phyloP scores from a whole-genome alignment of 2,113 vertebrate genomes.

The Pseudorasbora parva region DNA sequence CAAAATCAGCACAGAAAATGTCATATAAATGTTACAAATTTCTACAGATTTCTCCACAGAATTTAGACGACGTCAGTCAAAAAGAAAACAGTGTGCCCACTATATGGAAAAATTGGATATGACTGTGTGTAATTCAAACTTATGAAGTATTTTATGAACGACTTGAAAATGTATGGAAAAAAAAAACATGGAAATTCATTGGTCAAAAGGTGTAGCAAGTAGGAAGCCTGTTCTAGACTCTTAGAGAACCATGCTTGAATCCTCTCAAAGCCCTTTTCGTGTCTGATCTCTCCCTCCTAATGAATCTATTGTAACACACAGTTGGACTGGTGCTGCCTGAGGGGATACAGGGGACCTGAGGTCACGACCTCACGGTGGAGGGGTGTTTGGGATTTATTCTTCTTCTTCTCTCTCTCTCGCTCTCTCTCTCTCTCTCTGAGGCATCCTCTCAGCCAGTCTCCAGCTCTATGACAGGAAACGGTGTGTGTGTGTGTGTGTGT shows the following conservation, averaged over 20 bases:
- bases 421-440: conserved; percentile 30
- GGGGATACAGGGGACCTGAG: conserved; percentile 16
- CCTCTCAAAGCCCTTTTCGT: conserved; percentile 4
- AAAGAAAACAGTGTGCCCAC: neutral
- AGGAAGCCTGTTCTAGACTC: neutral
- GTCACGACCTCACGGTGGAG: conserved; percentile 30
- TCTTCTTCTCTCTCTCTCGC: neutral
- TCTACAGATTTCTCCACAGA: neutral
- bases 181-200: neutral
- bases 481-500: conserved; percentile 26
- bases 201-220: neutral
- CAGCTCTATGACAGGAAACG: conserved; percentile 27
- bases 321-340: neutral
- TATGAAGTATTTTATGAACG: neutral
- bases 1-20: neutral
- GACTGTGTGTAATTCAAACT: neutral
- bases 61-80: neutral
- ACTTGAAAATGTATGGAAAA: neutral
- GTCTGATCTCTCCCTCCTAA: neutral
- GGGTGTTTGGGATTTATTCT: conserved; percentile 45
- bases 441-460: neutral
- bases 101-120: neutral
- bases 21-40: neutral
- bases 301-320: conserved; percentile 5
- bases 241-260: neutral